These are phyloP conservation scores for Oncorhynchus mykiss DNA, from an alignment of 2,113 vertebrate species.

Conservation along the genomic window DNA sequence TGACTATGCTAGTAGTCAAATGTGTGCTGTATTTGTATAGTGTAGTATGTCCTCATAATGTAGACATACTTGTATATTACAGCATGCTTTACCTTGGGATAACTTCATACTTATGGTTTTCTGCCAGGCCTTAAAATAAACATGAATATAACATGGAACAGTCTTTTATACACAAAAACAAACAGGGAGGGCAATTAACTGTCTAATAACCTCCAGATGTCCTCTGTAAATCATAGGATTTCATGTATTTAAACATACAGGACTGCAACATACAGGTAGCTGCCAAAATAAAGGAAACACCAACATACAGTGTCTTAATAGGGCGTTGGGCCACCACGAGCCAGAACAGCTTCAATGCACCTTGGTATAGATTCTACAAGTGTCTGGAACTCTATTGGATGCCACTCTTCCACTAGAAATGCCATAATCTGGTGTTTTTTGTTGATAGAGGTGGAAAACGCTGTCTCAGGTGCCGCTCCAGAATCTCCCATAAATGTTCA, in stretches of 20 bases:
- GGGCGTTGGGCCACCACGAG: too few relatives aligned
- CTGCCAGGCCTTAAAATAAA: neutral
- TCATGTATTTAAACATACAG: neutral
- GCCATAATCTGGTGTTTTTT: too few relatives aligned
- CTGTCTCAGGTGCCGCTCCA: too few relatives aligned
- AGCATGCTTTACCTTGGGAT: neutral
- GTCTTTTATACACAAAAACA: conserved; percentile 1
- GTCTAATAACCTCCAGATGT: too few relatives aligned
- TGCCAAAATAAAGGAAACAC: neutral
- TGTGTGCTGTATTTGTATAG: too few relatives aligned
- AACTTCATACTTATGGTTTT: neutral
- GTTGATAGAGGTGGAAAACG: too few relatives aligned
- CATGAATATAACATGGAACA: neutral
- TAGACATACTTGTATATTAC: neutral
- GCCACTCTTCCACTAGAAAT: too few relatives aligned
- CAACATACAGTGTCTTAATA: neutral
- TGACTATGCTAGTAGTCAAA: neutral
- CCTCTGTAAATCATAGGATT: neutral
- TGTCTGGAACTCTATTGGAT: too few relatives aligned
- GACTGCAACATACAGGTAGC: too few relatives aligned
- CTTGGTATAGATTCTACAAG: too few relatives aligned
- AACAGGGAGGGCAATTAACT: neutral
- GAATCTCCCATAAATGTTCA: too few relatives aligned
- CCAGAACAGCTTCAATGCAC: too few relatives aligned
- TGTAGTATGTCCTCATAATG: neutral